Evolutionary conservation across 2,797 vertebrate genomes (phyloP), one percentile per base, ranked within the genome.

Genomic region (Valencia hispanica): DNA sequence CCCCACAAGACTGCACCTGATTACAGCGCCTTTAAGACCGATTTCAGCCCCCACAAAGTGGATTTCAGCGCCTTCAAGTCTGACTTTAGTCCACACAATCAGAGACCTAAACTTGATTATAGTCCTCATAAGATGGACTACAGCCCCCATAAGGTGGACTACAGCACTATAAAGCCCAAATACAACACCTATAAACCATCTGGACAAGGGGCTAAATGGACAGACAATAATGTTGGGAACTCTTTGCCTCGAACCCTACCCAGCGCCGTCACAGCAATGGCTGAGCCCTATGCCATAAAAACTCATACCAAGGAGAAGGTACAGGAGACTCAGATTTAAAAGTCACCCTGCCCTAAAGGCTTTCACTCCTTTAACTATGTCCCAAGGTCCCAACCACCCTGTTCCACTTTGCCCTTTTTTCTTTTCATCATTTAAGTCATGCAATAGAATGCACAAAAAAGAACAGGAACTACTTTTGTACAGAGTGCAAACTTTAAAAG

Each of bases 291-390:
- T 86, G 92, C 96, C 90, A 96, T 98, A 94, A 98, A 98, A 95
- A 97, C 97, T 96, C 97, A 99, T 86, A 94, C 95, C 88, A 99
- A 99, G 96, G 98, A 99, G 88, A 99, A 98, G 91, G 98, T 99
- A 89, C 98, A 99, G 96, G 98, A 99, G 94, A 99, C 98, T 89
- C 98, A 99, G 94, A 99, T 99, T 92, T 99, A 96, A 92, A 96
- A 89, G 53, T 75, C 75, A 73, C 81, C 72, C 15, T 55, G 39
- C 15, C 71, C 57, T 86, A 75, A 87, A 82, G 73, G 65, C 74
- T 79, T 63, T 70, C 30, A 66, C 45, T 79, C 34, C 65, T 73
- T 84, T 69, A 55, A 72, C 68, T 69, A 85, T 74, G 74, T 25
- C 77, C 78, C 68, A 68, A 77, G 76, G 75, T 74, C 81, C 75